Percentiles rank a stretch among this genome's conserved stretches.
These are phyloP conservation scores for Dolichotis patagonum DNA, from an alignment of 2,113 vertebrate species.

Conservation along the genomic window DNA sequence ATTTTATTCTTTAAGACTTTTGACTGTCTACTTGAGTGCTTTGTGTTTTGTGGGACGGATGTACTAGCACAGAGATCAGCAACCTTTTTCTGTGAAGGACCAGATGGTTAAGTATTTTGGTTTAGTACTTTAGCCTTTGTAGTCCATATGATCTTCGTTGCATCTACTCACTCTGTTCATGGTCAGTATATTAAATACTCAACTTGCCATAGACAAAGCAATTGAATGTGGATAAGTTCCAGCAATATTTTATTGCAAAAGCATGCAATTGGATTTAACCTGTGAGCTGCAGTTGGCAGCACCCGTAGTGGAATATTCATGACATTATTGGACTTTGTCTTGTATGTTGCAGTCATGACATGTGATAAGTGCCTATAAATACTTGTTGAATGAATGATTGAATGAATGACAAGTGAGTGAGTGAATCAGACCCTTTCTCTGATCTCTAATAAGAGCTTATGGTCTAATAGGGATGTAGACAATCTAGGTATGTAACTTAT, in stretches of 20 bases:
- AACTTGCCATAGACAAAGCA: neutral
- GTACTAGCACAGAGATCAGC: neutral
- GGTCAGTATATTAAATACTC: neutral
- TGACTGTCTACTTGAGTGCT: neutral
- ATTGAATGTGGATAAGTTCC: neutral
- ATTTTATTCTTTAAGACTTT: slow-evolving; percentile 16
- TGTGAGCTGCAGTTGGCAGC: neutral
- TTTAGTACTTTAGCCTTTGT: neutral
- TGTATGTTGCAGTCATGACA: neutral
- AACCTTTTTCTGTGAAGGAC: neutral
- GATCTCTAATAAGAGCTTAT: neutral
- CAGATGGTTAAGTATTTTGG: neutral
- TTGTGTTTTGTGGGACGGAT: neutral
- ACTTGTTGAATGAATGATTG: neutral
- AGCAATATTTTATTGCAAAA: neutral
- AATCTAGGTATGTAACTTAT: neutral
- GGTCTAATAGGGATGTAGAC: neutral
- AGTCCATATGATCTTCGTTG: neutral
- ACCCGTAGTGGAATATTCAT: neutral
- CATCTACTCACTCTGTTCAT: neutral
- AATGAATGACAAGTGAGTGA: neutral
- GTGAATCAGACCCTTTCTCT: neutral
- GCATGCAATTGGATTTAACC: neutral
- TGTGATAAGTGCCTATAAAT: neutral
- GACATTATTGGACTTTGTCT: neutral